Base-by-base conservation (phyloP, 2,113 vertebrate species). In the Hippopotamus amphibius region DNA sequence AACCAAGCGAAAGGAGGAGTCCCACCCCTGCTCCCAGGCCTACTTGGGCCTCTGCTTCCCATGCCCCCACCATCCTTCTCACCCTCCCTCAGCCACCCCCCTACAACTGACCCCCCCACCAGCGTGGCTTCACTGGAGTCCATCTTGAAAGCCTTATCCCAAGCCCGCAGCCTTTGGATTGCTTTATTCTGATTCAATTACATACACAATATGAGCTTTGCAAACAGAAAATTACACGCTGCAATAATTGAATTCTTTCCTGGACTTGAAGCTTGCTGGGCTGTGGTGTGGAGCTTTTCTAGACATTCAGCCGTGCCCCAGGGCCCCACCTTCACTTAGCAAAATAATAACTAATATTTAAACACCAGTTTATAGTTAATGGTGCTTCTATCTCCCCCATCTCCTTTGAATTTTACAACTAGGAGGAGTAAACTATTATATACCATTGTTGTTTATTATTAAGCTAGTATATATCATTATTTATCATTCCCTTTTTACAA, bases 101-200 rank as follows among this genome's bases (percentile, higher is more conserved):
- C 13, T 19, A 2, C 66, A n/a, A 37, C 46, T 19, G 6, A 22
- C 37, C 19, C 46, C 22, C 72, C 83, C 83, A 68, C 69, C 53
- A 92, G 69, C 68, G 72, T 59, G 61, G 90, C 90, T 95, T 87
- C 79, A 6, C 63, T 68, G 86, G 63, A 93, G 74, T 95, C 43
- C 63, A 79, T 92, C 80, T 93, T 72, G 83, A 92, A 96, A 97
- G 93, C 84, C 89, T 96, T 97, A 97, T 97, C 95, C 94, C 83
- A 71, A 94, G 86, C 83, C 92, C 6, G 1, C 93, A 97, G 97
- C 95, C 92, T 94, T 92, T 96, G 96, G 68, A 96, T 97, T 94
- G 87, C 92, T 98, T 97, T 97, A 95, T 95, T 97, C 96, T 95
- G 91, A 98, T 97, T 97, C 97, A 98, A 98, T 98, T 98, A 97